Conservation (phyloP, 1,140 invertebrate species). For the Pectinophora gossypiella region DNA sequence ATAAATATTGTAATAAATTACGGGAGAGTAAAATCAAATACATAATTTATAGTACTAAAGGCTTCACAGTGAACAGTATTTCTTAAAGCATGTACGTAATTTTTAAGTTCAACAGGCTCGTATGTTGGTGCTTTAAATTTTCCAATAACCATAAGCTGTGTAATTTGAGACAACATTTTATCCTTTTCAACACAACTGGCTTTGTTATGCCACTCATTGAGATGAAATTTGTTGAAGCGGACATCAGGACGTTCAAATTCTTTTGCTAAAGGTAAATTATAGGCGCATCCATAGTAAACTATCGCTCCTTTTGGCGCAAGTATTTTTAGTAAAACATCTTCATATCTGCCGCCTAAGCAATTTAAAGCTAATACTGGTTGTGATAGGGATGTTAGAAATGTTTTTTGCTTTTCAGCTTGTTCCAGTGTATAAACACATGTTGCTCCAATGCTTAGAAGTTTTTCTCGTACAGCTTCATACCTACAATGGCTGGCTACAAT, state of each 20-base stretch:
- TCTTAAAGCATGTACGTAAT: constrained; percentile 84
- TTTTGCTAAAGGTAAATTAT: constrained; percentile 87
- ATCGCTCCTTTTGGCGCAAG: constrained; percentile 83
- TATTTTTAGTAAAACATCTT: constrained; percentile 86
- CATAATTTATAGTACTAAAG: constrained; percentile 81
- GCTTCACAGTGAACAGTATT: constrained; percentile 81
- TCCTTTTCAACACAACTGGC: constrained; percentile 69
- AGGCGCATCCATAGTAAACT: constrained; percentile 98
- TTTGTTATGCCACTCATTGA: constrained; percentile 87
- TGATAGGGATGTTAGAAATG: constrained; percentile 80
- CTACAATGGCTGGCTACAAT: constrained; percentile 88
- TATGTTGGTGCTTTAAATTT: constrained; percentile 83
- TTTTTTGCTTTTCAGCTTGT: constrained; percentile 82
- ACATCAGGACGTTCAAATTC: constrained; percentile 94
- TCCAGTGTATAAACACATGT: constrained; percentile 90
- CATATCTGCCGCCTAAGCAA: constrained; percentile 94
- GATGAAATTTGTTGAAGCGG: constrained; percentile 90
- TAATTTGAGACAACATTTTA: constrained; percentile 85
- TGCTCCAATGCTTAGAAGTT: constrained; percentile 87
- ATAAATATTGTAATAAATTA: constrained; percentile 2
- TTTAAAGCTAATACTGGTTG: constrained; percentile 92
- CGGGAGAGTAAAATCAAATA: constrained; percentile 78
- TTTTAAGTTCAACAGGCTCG: constrained; percentile 80
- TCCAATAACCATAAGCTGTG: constrained; percentile 80
- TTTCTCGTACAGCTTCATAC: constrained; percentile 80